Evolutionary conservation across 2,888 invertebrate species (phyloP), one percentile per base, ranked within the genome.

Genomic region (Hipparchia sbordonii): DNA sequence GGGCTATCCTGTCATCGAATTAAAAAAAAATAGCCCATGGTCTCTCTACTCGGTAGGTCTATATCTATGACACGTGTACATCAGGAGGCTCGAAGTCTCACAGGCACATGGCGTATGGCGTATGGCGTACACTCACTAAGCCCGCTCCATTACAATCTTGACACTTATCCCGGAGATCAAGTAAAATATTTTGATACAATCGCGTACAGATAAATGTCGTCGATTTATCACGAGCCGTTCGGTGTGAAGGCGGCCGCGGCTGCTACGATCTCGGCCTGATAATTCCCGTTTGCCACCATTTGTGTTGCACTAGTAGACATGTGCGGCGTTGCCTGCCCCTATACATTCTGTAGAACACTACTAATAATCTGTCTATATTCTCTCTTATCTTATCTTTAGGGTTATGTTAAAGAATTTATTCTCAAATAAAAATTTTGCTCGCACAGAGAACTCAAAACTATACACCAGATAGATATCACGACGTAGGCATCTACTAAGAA

Each of bases 141-240:
- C 87, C 86, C 82, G 77, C 74, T 75, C 87, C 85, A 88, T 89
- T 87, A 90, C 88, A 79, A 80, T 77, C 81, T 78, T 87, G 92
- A 92, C 92, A 89, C 85, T 92, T 90, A 92, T 91, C 91, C 90
- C 82, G 77, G 71, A 81, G 85, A 87, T 87, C 85, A 83, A 86
- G 87, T 89, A 87, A 91, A 93, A 93, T 92, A 93, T 93, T 93
- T 90, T 92, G 93, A 93, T 93, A 90, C 89, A 89, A 93, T 92
- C 92, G 86, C 84, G 73, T 79, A 76, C 83, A 89, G 89, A 93
- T 90, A 89, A 92, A 93, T 93, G 92, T 86, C 83, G 83, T 82
- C 90, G 82, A 93, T 93, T 92, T 91, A 91, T 93, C 93, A 92
- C 86, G 82, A 80, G 80, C 79, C 81, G 39, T 77, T 79, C 80